These are phyloP conservation scores for Buathra laborator DNA, from an alignment of 2,888 invertebrate species.

Conservation along the genomic window DNA sequence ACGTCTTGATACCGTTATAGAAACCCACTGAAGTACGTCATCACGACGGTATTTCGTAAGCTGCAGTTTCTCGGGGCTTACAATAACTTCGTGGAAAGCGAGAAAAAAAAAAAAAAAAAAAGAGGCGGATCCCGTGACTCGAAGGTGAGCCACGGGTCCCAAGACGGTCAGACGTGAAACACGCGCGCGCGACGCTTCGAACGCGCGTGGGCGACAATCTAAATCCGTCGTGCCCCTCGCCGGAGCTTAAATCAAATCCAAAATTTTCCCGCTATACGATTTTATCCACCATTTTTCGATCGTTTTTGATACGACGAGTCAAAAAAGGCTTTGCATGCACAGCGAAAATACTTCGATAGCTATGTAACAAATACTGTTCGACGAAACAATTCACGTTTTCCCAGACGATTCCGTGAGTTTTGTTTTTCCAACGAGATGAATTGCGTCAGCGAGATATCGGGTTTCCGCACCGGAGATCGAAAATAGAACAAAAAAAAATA, in stretches of 20 bases:
- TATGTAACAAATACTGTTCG: constrained; percentile 44
- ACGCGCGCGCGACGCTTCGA: constrained; percentile 62
- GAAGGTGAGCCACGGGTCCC: constrained; percentile 56
- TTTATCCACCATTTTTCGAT: neutral
- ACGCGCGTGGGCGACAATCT: constrained; percentile 71
- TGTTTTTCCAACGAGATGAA: constrained; percentile 43
- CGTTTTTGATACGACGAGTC: neutral
- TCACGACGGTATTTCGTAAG: constrained; percentile 40
- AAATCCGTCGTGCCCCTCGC: constrained; percentile 67
- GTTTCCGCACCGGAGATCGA: constrained; percentile 56
- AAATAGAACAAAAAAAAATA: constrained; percentile 64
- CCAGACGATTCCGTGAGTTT: constrained; percentile 46
- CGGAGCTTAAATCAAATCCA: constrained; percentile 24
- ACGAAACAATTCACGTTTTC: constrained; percentile 23
- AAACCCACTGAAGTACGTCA: constrained; percentile 18
- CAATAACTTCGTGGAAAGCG: constrained; percentile 49
- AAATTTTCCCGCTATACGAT: neutral
- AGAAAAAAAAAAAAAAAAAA: constrained; percentile 36
- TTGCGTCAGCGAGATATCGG: constrained; percentile 61
- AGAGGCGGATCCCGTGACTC: constrained; percentile 54
- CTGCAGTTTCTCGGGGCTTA: constrained; percentile 37
- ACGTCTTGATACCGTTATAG: constrained; percentile 60
- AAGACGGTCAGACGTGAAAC: constrained; percentile 60
- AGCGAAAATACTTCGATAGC: constrained; percentile 4
- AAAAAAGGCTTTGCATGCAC: constrained; percentile 4